phyloP scores from a whole-genome alignment of 2,888 invertebrate species.

The Parapristionchus giblindavisi region DNA sequence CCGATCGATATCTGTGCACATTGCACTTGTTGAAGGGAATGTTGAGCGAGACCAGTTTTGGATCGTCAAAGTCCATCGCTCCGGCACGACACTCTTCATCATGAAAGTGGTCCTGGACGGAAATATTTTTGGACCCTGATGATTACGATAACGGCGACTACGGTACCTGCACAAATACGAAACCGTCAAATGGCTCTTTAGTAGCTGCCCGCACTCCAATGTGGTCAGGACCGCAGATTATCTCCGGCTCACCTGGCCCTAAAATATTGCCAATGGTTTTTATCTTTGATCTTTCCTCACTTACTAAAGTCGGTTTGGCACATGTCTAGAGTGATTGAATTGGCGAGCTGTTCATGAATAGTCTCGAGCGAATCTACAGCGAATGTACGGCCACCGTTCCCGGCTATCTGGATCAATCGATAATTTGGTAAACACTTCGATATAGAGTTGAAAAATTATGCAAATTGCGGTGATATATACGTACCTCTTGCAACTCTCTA shows the following conservation, averaged over 20 bases:
- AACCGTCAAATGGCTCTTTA: conserved; percentile 68
- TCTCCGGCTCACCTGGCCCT: conserved; percentile 68
- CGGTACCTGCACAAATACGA: conserved; percentile 62
- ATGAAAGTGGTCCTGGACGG: conserved; percentile 63
- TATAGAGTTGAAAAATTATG: too few relatives aligned
- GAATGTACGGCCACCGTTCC: conserved; percentile 66
- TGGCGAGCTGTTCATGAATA: conserved; percentile 63
- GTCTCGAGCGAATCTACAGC: conserved; percentile 68
- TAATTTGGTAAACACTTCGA: background rate
- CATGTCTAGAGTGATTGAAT: conserved; percentile 68
- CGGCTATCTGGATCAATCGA: conserved; percentile 59
- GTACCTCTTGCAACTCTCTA: conserved; percentile 68
- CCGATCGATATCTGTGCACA: conserved; percentile 68
- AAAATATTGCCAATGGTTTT: conserved; percentile 4
- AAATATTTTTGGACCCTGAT: background rate
- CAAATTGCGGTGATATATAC: background rate
- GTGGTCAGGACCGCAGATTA: conserved; percentile 67
- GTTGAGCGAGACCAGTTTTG: conserved; percentile 63
- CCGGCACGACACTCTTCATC: conserved; percentile 64
- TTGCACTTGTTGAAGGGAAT: conserved; percentile 68
- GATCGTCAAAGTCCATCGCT: conserved; percentile 62
- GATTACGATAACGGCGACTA: background rate
- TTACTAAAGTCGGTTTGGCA: conserved; percentile 68
- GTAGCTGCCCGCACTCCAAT: conserved; percentile 69
- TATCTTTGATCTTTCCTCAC: conserved; percentile 32